phyloP scores from a whole-genome alignment of 2,888 invertebrate species.

The Julus scanicus region DNA sequence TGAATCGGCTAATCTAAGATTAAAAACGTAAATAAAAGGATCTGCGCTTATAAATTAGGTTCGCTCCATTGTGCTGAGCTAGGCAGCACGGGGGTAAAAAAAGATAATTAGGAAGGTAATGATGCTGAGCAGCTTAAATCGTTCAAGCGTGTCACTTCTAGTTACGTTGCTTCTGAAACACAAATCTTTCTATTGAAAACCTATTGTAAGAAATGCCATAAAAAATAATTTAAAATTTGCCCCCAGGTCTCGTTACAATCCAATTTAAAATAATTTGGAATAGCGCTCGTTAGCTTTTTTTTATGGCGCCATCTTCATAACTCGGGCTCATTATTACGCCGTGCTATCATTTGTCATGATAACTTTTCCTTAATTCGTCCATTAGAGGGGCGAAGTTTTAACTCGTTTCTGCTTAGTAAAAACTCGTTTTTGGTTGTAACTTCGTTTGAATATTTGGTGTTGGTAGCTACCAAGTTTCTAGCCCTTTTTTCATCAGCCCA shows the following conservation, averaged over 20 bases:
- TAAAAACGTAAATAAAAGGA: constrained; percentile 37
- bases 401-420: background rate
- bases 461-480: too few relatives aligned
- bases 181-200: constrained; percentile 1
- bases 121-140: constrained; percentile 24
- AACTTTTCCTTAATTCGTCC: background rate
- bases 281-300: constrained; percentile 15
- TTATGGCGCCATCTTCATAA: constrained; percentile 37
- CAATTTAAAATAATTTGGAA: constrained; percentile 39
- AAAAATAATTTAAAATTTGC: constrained; percentile 41
- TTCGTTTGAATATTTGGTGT: too few relatives aligned
- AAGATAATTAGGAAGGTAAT: constrained; percentile 39
- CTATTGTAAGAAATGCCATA: constrained; percentile 17
- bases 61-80: constrained; percentile 15
- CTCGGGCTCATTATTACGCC: background rate
- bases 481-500: too few relatives aligned
- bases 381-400: background rate
- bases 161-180: background rate
- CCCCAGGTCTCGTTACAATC: constrained; percentile 13
- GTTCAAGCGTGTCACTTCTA: background rate
- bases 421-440: too few relatives aligned
- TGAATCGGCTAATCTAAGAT: constrained; percentile 15
- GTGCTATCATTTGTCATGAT: background rate
- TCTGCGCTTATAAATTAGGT: background rate
- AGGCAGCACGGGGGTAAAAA: background rate